Evolutionary conservation across 1,140 invertebrate genomes (phyloP), one percentile per base, ranked within the genome.

Genomic region (Hypothenemus hampei): DNA sequence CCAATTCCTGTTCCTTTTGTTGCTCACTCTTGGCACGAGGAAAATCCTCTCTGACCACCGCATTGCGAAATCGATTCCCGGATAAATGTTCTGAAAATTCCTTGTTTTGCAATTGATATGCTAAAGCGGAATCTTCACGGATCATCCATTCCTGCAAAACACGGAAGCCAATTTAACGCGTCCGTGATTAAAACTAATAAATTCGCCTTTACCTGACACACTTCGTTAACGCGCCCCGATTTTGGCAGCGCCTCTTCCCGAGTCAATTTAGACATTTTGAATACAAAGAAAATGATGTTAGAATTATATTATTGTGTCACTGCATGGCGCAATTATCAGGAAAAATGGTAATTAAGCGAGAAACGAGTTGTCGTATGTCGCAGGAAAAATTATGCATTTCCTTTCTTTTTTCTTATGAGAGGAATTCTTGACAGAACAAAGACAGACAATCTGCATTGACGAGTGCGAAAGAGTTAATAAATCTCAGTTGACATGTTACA

Each of bases 101-200:
- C 74, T 95, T 81, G 68, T 89, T 87, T 72, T 97, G 93, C 10
- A 96, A 75, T 50, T 84, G 81, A 72, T 94, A 87, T 4, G 92
- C 93, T 59, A 95, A 72, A 7, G 89, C 91, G 37, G 88, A 86
- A 73, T 97, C 93, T 72, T 95, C 89, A 63, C 91, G 84, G 33
- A 96, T 87, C 57, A 93, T 77, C 91, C 92, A 97, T 75, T 95
- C 86, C 58, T 56, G 20, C 19, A 51, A 40, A 11, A 15, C 11
- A 15, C 8, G 44, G 11, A n/a, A 49, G 20, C 5, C 10, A 24
- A 26, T 16, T 24, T 24, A 37, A 37, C 16, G 1, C 7, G 11
- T 4, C 7, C n/a, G n/a, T n/a, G n/a, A n/a, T n/a, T n/a, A n/a
- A n/a, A n/a, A n/a, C n/a, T n/a, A n/a, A n/a, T 20, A 5, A 20